phyloP scores from a whole-genome alignment of 1,140 invertebrate genomes.

The Rhyzopertha dominica region DNA sequence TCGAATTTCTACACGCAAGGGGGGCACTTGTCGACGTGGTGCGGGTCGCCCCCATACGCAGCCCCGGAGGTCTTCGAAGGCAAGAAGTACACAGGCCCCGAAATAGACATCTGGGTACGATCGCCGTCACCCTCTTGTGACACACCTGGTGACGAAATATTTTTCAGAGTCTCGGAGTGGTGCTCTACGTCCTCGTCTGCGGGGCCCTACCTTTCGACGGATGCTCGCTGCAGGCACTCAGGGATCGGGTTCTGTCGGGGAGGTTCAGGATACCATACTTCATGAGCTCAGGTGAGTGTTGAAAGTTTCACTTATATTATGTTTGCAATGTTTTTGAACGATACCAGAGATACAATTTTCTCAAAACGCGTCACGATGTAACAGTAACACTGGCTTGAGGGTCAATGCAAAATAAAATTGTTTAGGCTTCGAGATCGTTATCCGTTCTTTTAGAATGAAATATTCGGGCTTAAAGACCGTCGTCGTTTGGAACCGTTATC shows the following conservation, averaged over 20 bases:
- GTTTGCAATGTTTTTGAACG: background rate
- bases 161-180: constrained; percentile 83
- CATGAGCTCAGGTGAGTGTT: constrained; percentile 77
- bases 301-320: constrained; percentile 1
- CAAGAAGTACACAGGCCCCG: constrained; percentile 91
- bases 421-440: no score
- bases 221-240: constrained; percentile 73
- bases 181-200: constrained; percentile 90
- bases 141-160: background rate
- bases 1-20: constrained; percentile 86
- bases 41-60: constrained; percentile 95
- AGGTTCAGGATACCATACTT: constrained; percentile 89
- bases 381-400: no score
- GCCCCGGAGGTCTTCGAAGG: constrained; percentile 97
- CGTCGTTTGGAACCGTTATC: no score
- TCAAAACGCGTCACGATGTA: no score
- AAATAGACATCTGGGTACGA: constrained; percentile 94
- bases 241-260: constrained; percentile 78
- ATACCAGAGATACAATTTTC: no score
- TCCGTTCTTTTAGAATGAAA: no score
- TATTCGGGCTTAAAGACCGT: no score
- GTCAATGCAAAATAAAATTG: no score
- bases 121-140: background rate
- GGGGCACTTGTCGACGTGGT: constrained; percentile 87
- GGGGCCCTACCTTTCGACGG: constrained; percentile 88